These are phyloP conservation scores for Sturnus vulgaris DNA, from an alignment of 2,113 vertebrate species.

Conservation along the genomic window DNA sequence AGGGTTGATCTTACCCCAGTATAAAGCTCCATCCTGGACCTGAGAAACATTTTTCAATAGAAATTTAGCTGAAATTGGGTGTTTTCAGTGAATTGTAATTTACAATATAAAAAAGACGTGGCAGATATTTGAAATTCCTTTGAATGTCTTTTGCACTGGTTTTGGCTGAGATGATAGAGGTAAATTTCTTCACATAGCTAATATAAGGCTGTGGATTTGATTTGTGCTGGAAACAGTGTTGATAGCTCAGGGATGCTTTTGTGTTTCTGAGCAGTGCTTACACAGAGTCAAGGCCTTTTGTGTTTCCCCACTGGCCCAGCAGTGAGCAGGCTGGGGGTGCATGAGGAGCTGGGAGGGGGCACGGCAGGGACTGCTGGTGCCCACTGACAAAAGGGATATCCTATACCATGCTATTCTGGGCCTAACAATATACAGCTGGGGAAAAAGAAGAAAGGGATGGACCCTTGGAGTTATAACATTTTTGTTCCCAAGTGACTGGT, in stretches of 20 bases:
- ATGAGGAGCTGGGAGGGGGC: background rate
- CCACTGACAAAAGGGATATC: background rate
- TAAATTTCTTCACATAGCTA: background rate
- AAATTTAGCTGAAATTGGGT: background rate
- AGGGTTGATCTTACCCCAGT: accelerated
- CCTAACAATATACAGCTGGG: background rate
- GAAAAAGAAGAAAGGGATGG: background rate
- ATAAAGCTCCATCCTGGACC: background rate
- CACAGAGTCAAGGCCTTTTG: background rate
- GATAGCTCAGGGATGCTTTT: background rate
- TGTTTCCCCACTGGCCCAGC: background rate
- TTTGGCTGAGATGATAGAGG: background rate
- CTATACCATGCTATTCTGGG: no score
- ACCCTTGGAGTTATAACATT: background rate
- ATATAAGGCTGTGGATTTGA: background rate
- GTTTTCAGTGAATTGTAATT: background rate
- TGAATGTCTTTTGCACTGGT: background rate
- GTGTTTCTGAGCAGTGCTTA: background rate
- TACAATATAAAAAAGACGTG: background rate
- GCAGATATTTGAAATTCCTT: background rate
- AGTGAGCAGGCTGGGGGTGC: background rate
- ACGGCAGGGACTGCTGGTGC: background rate
- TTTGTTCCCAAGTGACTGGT: background rate
- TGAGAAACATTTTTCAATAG: background rate
- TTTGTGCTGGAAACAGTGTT: background rate